Evolutionary conservation across 2,888 invertebrate genomes (phyloP).

Genomic region (Lathronympha strigana): DNA sequence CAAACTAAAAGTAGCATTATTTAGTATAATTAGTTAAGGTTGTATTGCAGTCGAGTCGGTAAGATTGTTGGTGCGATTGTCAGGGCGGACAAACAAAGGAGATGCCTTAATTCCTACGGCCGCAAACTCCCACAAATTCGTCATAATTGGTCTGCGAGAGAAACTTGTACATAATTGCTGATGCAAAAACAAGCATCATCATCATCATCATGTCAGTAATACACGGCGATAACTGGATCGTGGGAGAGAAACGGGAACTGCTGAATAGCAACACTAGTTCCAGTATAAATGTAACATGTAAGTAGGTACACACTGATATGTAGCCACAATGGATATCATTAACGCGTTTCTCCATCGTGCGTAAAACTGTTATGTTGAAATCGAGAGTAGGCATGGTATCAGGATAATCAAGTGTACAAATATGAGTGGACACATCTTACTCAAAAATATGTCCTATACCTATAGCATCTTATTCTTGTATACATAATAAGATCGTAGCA

Average conservation of each 20-base stretch:
- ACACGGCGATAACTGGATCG: constrained; percentile 79
- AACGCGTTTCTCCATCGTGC: constrained; percentile 77
- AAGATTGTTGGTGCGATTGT: constrained; percentile 66
- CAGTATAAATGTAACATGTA: constrained; percentile 71
- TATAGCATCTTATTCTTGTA: too few species aligned
- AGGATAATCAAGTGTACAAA: background rate
- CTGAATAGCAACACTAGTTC: constrained; percentile 60
- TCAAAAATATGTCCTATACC: too few species aligned
- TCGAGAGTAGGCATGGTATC: constrained; percentile 64
- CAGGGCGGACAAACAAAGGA: constrained; percentile 72
- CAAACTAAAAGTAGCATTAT: constrained; percentile 17
- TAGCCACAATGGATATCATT: constrained; percentile 74
- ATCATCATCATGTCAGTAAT: constrained; percentile 72
- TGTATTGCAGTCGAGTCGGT: constrained; percentile 49
- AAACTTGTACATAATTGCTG: constrained; percentile 80
- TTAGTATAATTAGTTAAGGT: constrained; percentile 33
- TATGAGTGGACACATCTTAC: too few species aligned
- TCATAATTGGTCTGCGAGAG: constrained; percentile 76
- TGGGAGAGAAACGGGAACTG: constrained; percentile 81
- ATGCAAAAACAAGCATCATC: constrained; percentile 78
- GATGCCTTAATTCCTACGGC: constrained; percentile 65
- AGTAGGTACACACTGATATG: constrained; percentile 60
- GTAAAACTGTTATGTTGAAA: constrained; percentile 78
- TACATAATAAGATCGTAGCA: too few species aligned
- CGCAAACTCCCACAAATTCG: constrained; percentile 73